These are phyloP conservation scores for Hoplostethus atlanticus DNA, from an alignment of 2,797 vertebrate species.

Conservation along the genomic window DNA sequence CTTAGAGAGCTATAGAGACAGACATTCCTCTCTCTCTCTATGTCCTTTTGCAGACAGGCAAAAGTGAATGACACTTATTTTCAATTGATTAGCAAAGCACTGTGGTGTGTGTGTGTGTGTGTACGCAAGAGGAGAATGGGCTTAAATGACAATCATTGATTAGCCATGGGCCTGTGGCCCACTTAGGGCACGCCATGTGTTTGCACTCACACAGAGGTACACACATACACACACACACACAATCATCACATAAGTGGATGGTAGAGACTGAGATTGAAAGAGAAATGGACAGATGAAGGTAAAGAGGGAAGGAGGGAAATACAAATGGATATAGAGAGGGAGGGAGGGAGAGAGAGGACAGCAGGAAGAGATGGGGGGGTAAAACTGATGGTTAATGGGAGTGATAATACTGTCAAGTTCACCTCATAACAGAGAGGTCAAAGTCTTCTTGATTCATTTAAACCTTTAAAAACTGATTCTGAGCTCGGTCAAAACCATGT, in stretches of 20 bases:
- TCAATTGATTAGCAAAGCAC: slow-evolving; percentile 82
- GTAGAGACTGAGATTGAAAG: slow-evolving; percentile 25
- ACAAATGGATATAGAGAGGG: background rate
- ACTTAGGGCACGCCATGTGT: slow-evolving; percentile 80
- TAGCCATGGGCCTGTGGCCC: slow-evolving; percentile 78
- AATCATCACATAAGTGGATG: slow-evolving; percentile 36
- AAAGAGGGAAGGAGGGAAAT: slow-evolving; percentile 4
- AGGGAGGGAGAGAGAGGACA: background rate
- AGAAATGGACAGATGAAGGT: slow-evolving; percentile 23
- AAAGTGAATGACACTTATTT: slow-evolving; percentile 79
- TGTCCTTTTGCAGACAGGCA: slow-evolving; percentile 57
- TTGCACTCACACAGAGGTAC: slow-evolving; percentile 68
- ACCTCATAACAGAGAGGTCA: too few relatives aligned
- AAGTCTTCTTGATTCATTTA: background rate
- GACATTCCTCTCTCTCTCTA: slow-evolving; percentile 5
- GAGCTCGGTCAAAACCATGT: too few relatives aligned
- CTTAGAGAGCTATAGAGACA: slow-evolving; percentile 17
- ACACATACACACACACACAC: slow-evolving; percentile 10
- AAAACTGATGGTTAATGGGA: background rate
- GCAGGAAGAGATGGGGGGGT: background rate
- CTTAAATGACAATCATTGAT: slow-evolving; percentile 85
- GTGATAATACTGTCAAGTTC: too few relatives aligned
- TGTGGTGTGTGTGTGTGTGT: slow-evolving; percentile 37
- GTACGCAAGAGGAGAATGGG: slow-evolving; percentile 69
- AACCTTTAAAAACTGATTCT: background rate